phyloP scores from a whole-genome alignment of 2,113 vertebrate species.

The Phocoena sinus region DNA sequence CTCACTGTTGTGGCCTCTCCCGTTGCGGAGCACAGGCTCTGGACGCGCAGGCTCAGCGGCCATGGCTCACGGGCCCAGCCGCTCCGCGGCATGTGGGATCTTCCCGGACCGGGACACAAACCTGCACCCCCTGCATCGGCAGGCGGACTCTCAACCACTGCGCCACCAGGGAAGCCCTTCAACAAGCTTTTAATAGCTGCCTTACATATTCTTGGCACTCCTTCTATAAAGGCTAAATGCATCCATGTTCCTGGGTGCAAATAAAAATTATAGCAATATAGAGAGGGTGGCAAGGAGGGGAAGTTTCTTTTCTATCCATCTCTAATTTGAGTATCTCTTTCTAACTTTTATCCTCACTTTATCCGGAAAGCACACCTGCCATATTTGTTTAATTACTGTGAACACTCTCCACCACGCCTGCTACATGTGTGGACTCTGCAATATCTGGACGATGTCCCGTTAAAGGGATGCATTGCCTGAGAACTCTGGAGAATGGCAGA shows the following conservation, averaged over 20 bases:
- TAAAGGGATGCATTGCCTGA: accelerated
- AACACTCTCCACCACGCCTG: neutral
- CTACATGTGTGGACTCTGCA: neutral
- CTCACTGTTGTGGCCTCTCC: too few relatives aligned
- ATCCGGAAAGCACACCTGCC: neutral
- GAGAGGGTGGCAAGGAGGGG: neutral
- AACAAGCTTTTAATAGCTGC: neutral
- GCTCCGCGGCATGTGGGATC: too few relatives aligned
- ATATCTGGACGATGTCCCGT: accelerated
- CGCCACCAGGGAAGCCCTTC: neutral
- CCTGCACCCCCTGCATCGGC: too few relatives aligned
- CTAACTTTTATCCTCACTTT: neutral
- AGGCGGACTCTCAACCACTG: too few relatives aligned
- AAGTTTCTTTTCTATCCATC: neutral
- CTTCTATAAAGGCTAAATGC: neutral
- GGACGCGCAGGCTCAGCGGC: too few relatives aligned
- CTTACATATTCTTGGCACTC: neutral
- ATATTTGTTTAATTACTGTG: neutral
- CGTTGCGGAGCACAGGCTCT: too few relatives aligned
- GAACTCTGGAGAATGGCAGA: neutral
- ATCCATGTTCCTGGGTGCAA: neutral
- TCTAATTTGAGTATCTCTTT: neutral
- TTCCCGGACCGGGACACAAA: too few relatives aligned
- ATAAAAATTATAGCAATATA: neutral
- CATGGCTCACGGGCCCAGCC: too few relatives aligned